These are phyloP conservation scores for Pachyseris speciosa DNA, from an alignment of 64 coral and sea anemone species.

Conservation along the genomic window DNA sequence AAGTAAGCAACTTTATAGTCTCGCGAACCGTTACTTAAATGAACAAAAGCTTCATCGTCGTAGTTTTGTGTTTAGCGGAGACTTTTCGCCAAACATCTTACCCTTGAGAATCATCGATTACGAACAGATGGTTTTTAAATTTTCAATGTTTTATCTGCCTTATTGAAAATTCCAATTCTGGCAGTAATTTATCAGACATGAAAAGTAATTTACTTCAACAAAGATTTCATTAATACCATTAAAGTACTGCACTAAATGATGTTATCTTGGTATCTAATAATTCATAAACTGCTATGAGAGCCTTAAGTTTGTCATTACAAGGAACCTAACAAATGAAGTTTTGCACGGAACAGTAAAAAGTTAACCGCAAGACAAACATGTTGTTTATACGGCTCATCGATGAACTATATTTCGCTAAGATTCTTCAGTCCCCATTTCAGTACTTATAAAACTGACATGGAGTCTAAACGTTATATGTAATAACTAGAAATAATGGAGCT, in stretches of 20 bases:
- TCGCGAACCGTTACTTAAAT: not conserved
- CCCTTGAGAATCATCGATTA: not conserved
- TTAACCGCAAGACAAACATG: too few relatives aligned
- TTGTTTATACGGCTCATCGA: too few relatives aligned
- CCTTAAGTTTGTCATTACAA: too few relatives aligned
- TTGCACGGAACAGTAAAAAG: too few relatives aligned
- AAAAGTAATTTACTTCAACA: too few relatives aligned
- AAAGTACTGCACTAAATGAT: not conserved
- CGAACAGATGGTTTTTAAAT: not conserved
- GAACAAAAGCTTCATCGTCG: not conserved
- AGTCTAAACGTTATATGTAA: too few relatives aligned
- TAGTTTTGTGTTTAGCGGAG: not conserved
- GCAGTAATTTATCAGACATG: not conserved
- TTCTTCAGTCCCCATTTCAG: too few relatives aligned
- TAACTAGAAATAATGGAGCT: too few relatives aligned
- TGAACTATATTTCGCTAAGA: too few relatives aligned
- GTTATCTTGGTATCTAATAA: not conserved
- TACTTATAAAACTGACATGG: too few relatives aligned
- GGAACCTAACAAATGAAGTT: not conserved
- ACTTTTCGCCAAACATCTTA: not conserved
- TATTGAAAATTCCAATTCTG: not conserved
- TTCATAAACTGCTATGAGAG: too few relatives aligned
- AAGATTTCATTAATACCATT: too few relatives aligned
- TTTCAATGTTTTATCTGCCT: not conserved
- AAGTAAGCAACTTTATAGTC: not conserved